Base-by-base conservation (phyloP, 2,888 invertebrate genomes). In the Choristoneura rosaceana region DNA sequence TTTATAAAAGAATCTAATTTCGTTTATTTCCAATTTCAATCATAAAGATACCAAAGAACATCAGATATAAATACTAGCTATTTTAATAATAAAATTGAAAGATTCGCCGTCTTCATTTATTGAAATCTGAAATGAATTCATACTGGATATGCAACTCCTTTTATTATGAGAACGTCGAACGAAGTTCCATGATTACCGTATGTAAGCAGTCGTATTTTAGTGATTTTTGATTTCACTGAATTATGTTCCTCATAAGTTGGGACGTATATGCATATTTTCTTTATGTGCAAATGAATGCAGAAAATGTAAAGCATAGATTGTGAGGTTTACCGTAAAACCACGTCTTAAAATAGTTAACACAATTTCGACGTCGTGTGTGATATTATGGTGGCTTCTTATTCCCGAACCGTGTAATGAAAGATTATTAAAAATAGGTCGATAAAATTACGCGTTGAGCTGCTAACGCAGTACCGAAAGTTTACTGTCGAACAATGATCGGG, bases 401-500 rank as follows among this genome's bases (percentile, higher is more conserved):
- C n/a, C 66, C 45, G 59, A 58, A 63, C 33, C 25, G 17, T 60
- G 34, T 47, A 50, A 71, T 62, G 66, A 62, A 65, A 73, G 63
- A 58, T 68, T 69, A 69, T 64, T 69, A 73, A 73, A 73, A 64
- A 66, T 73, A 73, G 63, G 69, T 69, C 73, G 66, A 66, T 71
- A 71, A 70, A 63, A 65, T 64, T 65, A 59, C n/a, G 34, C 50
- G 50, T 64, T 47, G 67, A 58, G 58, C 58, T 63, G 58, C 59
- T 71, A 62, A 58, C 58, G 45, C 38, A 62, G n/a, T 64, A 25
- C 63, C 67, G 55, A 25, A 41, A 43, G 43, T 77, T 78, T 78
- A 81, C 78, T 78, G 78, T 74, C 76, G 74, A 76, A 79, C 81
- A 80, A 77, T 81, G 80, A 85, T 84, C 80, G 73, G 73, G 69